These are phyloP conservation scores for Limnodromus scolopaceus DNA, from an alignment of 2,797 vertebrate genomes.

Conservation along the genomic window DNA sequence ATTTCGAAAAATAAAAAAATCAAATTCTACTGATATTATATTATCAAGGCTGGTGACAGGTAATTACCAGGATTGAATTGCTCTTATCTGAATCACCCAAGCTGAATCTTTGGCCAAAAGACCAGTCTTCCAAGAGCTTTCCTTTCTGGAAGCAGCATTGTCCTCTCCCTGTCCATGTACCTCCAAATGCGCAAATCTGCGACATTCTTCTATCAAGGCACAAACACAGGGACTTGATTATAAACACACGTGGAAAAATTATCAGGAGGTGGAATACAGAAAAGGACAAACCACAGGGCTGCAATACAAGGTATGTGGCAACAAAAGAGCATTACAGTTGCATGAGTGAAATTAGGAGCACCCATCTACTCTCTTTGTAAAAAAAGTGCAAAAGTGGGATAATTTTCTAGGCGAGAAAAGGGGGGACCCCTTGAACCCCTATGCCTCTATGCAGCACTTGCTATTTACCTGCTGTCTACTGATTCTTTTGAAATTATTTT, in stretches of 20 bases:
- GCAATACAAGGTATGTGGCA: background rate
- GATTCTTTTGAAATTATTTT: conserved; percentile 50
- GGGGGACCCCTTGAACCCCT: background rate
- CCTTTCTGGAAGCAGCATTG: background rate
- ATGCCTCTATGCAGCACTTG: background rate
- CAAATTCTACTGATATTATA: background rate
- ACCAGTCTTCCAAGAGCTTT: background rate
- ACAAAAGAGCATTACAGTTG: background rate
- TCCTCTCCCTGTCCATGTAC: background rate
- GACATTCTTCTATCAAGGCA: rapidly evolving
- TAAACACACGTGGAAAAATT: rapidly evolving
- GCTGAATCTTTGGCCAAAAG: background rate
- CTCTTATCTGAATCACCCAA: background rate
- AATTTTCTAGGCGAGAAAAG: background rate
- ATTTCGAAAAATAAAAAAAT: background rate
- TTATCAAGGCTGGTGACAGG: background rate
- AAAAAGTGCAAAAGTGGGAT: background rate
- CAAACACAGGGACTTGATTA: rapidly evolving
- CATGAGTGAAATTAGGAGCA: background rate
- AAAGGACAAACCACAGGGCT: background rate
- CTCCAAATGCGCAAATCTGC: rapidly evolving
- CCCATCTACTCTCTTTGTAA: background rate
- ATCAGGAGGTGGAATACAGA: background rate
- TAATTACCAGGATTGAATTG: background rate
- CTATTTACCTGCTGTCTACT: conserved; percentile 58